These are phyloP conservation scores for Steinernema scapterisci DNA, from an alignment of 2,888 invertebrate genomes.

Conservation along the genomic window DNA sequence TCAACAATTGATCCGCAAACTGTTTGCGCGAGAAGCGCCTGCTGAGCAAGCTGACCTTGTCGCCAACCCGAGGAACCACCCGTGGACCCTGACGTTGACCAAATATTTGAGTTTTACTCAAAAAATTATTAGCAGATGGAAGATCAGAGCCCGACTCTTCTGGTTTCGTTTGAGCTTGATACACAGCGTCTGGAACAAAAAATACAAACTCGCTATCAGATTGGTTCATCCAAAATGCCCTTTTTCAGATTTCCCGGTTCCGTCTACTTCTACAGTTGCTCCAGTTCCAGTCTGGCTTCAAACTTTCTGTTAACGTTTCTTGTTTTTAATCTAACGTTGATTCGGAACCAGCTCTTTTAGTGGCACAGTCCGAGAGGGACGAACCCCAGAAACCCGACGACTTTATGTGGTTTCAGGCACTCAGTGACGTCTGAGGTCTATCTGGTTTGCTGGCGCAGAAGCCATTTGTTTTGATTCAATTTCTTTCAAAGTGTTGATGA, in stretches of 20 bases:
- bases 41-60: background rate
- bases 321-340: no score
- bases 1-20: background rate
- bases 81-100: background rate
- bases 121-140: no score
- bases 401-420: no score
- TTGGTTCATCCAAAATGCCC: no score
- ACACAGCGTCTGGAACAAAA: background rate
- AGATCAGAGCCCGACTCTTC: no score
- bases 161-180: background rate
- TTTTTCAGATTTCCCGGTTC: no score
- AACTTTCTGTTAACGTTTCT: no score
- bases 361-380: no score
- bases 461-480: conserved; percentile 5
- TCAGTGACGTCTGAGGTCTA: background rate
- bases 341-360: no score
- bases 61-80: background rate
- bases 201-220: background rate
- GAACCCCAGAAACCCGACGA: no score
- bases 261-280: no score
- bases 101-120: background rate
- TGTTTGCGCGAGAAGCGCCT: background rate
- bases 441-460: background rate
- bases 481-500: conserved; percentile 18
- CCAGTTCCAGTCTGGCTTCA: no score